phyloP scores from a whole-genome alignment of 2,888 invertebrate species.

The Meta bourneti region DNA sequence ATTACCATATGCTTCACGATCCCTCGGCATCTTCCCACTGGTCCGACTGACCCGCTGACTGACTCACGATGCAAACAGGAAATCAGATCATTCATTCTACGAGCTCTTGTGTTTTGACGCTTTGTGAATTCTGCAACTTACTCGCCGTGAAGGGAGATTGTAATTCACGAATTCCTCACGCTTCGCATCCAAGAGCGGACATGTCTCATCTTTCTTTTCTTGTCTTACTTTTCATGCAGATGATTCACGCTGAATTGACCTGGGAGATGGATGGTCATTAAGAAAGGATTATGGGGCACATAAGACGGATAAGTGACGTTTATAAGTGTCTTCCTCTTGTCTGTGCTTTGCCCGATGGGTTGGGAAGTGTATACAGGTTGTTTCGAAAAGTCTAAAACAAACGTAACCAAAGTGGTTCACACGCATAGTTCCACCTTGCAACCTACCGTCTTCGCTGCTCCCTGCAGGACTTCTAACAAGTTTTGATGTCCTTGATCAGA shows the following conservation, averaged over 20 bases:
- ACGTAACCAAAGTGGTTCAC: too few species aligned
- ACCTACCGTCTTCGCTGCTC: too few species aligned
- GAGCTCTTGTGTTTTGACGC: neutral
- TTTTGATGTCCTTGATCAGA: too few species aligned
- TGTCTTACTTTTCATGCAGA: neutral
- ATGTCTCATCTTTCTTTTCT: neutral
- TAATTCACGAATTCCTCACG: neutral
- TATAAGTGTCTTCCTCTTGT: too few species aligned
- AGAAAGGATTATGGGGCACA: too few species aligned
- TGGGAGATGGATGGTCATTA: too few species aligned
- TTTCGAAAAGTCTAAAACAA: too few species aligned
- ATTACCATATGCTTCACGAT: constrained; percentile 16
- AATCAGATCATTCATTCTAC: constrained; percentile 2
- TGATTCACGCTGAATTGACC: constrained; percentile 6
- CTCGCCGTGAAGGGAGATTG: constrained; percentile 4
- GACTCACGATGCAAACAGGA: constrained; percentile 39
- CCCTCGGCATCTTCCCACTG: neutral
- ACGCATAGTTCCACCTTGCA: too few species aligned
- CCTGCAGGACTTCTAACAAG: too few species aligned
- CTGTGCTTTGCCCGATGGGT: too few species aligned
- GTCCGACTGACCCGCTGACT: constrained; percentile 54
- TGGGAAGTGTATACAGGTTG: too few species aligned
- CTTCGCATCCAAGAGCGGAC: constrained; percentile 10
- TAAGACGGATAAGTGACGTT: too few species aligned
- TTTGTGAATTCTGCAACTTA: constrained; percentile 14